Conservation (phyloP, 2,888 invertebrate genomes). For the Eupithecia inturbata region DNA sequence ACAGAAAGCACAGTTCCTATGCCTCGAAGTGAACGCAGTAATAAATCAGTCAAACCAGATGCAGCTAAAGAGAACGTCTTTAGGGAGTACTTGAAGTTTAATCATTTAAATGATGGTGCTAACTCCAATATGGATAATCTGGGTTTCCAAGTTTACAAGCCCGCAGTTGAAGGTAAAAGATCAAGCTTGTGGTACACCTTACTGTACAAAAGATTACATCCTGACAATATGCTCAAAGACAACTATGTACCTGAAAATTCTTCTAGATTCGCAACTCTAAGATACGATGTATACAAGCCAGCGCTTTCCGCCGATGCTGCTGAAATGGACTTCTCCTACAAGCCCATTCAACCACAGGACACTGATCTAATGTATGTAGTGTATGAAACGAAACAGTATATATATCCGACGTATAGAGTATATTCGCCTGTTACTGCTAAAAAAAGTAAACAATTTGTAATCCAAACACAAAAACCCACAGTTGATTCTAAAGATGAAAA, state of each 20-base stretch:
- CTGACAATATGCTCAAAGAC: background rate
- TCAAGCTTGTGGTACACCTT: background rate
- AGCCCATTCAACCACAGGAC: background rate
- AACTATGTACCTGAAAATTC: background rate
- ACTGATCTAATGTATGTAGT: background rate
- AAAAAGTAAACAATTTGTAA: background rate
- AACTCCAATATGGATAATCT: background rate
- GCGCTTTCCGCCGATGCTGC: background rate
- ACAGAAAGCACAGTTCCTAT: background rate
- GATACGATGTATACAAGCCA: background rate
- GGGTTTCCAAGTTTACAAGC: background rate
- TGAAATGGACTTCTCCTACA: background rate
- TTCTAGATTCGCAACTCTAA: background rate
- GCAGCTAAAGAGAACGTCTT: slow-evolving; percentile 1
- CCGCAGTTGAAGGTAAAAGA: slow-evolving; percentile 1
- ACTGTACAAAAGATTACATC: background rate
- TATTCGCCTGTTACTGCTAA: background rate
- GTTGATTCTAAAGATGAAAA: background rate
- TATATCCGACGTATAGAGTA: background rate
- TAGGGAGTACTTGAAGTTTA: background rate
- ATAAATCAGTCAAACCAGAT: background rate
- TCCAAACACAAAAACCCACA: background rate
- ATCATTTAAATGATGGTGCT: background rate
- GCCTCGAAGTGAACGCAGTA: background rate
- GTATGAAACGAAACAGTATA: background rate